These are phyloP conservation scores for Ophion ellenae DNA, from an alignment of 2,888 invertebrate species.

Conservation along the genomic window DNA sequence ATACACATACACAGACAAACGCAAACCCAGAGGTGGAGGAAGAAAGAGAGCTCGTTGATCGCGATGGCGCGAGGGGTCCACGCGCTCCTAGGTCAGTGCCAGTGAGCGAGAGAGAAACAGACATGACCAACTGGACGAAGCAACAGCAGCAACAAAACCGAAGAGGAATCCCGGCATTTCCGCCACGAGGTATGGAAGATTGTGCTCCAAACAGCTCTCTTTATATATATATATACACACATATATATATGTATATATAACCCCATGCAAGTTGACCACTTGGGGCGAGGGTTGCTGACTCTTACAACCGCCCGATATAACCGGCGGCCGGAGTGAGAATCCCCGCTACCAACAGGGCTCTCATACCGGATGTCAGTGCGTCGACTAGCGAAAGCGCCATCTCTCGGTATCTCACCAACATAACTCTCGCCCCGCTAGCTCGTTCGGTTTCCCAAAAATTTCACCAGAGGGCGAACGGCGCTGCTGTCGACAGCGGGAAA, in stretches of 20 bases:
- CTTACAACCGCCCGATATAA: constrained; percentile 56
- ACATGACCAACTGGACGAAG: constrained; percentile 53
- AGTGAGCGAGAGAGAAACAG: constrained; percentile 63
- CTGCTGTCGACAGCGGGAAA: constrained; percentile 65
- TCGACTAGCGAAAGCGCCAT: constrained; percentile 75
- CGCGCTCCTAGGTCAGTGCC: constrained; percentile 80
- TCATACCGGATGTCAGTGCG: constrained; percentile 59
- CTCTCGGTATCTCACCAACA: constrained; percentile 73
- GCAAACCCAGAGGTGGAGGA: background rate
- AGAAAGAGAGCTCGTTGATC: constrained; percentile 63
- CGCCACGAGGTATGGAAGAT: constrained; percentile 66
- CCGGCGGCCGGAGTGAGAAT: constrained; percentile 60
- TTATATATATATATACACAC: background rate
- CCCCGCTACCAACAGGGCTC: constrained; percentile 46
- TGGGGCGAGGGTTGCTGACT: constrained; percentile 56
- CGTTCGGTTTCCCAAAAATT: constrained; percentile 73
- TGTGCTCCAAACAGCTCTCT: constrained; percentile 17
- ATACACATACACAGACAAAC: constrained; percentile 10
- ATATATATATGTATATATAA: background rate
- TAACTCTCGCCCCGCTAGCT: constrained; percentile 65
- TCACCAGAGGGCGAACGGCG: constrained; percentile 75
- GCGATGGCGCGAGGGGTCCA: constrained; percentile 75
- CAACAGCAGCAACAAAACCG: constrained; percentile 45
- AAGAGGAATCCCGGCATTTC: constrained; percentile 60
- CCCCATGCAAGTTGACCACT: background rate